A percentile compares a stretch with the other conserved stretches of the same genome.
Conservation (phyloP, 2,797 vertebrate genomes). For the Sebastes itinus region DNA sequence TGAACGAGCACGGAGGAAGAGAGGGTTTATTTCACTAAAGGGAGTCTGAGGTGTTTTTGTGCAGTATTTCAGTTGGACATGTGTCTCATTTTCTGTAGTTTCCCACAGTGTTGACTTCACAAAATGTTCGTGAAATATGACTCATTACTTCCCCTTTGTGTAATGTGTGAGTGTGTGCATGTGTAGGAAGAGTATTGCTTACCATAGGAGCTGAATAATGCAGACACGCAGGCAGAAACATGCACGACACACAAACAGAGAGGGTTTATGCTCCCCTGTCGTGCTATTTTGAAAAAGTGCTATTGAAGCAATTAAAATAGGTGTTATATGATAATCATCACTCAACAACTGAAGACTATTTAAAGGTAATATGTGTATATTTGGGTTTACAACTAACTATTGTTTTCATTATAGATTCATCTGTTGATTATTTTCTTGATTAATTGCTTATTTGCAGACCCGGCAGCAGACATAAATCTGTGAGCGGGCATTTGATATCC, state of each 20-base stretch:
- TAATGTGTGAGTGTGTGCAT: slow-evolving; percentile 18
- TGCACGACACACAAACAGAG: background rate
- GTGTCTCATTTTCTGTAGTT: slow-evolving; percentile 20
- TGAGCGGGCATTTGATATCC: background rate
- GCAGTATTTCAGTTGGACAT: background rate
- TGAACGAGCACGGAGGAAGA: background rate
- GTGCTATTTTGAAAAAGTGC: background rate
- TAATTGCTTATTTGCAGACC: background rate
- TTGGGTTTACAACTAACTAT: background rate
- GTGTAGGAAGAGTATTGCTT: slow-evolving; percentile 15
- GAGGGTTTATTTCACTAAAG: background rate
- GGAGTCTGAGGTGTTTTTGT: background rate
- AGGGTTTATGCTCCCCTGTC: background rate
- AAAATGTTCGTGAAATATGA: slow-evolving; percentile 49
- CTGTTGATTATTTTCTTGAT: background rate
- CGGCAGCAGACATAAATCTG: background rate
- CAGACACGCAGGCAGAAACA: background rate
- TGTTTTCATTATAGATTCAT: background rate
- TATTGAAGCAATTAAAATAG: background rate
- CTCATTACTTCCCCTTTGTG: slow-evolving; percentile 55
- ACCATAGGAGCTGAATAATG: slow-evolving; percentile 31
- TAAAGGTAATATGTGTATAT: background rate
- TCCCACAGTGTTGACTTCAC: slow-evolving; percentile 16
- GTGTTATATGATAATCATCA: background rate
- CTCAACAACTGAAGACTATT: background rate